phyloP scores from a whole-genome alignment of 2,113 vertebrate species.

The Dolichotis patagonum region DNA sequence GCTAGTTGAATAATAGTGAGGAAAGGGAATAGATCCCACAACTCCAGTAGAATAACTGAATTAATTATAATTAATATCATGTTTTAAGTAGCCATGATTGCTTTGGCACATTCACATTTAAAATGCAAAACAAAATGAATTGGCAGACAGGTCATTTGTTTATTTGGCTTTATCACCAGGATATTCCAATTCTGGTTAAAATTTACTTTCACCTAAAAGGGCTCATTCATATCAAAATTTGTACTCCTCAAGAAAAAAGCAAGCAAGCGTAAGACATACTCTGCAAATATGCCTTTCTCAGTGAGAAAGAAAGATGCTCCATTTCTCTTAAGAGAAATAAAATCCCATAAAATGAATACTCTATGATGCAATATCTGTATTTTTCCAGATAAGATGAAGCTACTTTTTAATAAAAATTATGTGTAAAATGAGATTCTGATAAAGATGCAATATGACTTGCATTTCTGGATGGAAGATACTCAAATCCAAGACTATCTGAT shows the following conservation, averaged over 20 bases:
- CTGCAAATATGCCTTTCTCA: not conserved
- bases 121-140: not conserved
- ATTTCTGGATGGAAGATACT: not conserved
- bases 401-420: not conserved
- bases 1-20: not conserved
- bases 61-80: not conserved
- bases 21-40: not conserved
- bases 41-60: not conserved
- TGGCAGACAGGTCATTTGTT: not conserved
- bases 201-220: not conserved
- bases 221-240: slow-evolving; percentile 5
- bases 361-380: not conserved
- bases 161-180: not conserved
- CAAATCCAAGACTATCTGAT: not conserved
- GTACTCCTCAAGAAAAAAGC: not conserved
- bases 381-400: not conserved
- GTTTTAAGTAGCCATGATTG: not conserved
- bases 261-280: not conserved
- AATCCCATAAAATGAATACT: not conserved
- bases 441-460: not conserved
- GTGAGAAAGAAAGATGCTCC: not conserved
- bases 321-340: not conserved
- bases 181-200: slow-evolving; percentile 4
- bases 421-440: not conserved
- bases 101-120: not conserved